A percentile compares a stretch with the other conserved stretches of the same genome.
Conservation (phyloP, 1,140 invertebrate genomes). For the Drosophila paulistorum region DNA sequence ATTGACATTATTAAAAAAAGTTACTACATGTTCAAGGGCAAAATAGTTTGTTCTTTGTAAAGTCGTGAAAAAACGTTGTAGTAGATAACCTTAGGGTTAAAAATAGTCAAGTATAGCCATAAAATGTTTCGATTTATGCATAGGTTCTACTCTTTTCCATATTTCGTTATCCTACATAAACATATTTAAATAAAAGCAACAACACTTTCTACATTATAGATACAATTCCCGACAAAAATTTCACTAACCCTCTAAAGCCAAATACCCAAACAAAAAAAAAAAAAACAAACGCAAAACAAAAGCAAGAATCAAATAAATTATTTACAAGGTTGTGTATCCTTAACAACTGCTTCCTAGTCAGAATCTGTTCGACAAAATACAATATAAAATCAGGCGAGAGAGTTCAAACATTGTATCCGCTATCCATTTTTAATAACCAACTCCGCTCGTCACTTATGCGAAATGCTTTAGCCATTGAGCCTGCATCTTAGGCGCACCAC, state of each 20-base stretch:
- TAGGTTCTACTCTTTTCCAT: too few species aligned
- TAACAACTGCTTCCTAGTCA: conserved; percentile 13
- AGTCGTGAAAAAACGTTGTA: too few species aligned
- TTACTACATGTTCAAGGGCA: too few species aligned
- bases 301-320: conserved; percentile 5
- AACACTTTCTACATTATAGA: not conserved
- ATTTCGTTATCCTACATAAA: not conserved
- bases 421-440: conserved; percentile 24
- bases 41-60: too few species aligned
- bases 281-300: not conserved
- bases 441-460: conserved; percentile 27
- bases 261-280: not conserved
- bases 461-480: conserved; percentile 10
- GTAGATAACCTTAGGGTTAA: too few species aligned
- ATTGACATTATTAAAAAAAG: too few species aligned
- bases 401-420: conserved; percentile 21
- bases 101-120: too few species aligned
- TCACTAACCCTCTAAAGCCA: not conserved
- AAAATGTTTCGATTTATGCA: too few species aligned
- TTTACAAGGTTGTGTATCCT: conserved; percentile 6
- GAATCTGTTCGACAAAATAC: conserved; percentile 11
- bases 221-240: conserved; percentile 7
- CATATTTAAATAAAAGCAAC: conserved; percentile 3
- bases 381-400: conserved; percentile 20
- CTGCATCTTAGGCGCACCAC: conserved; percentile 39